Evolutionary conservation across 2,888 invertebrate species (phyloP).

Genomic region (Myathropa florea): DNA sequence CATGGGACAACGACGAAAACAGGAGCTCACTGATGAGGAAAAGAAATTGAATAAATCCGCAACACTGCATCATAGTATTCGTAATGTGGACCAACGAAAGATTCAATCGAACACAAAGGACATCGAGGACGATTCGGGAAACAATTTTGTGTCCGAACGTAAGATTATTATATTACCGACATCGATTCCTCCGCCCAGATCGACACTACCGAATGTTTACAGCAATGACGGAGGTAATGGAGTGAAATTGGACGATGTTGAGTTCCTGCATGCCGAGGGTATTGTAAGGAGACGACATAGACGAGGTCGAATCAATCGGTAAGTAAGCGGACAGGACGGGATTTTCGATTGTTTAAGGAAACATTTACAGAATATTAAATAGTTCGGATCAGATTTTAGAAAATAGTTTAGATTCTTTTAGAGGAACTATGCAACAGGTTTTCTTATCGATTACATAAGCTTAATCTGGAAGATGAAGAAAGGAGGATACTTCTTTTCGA

Average conservation of each 20-base stretch:
- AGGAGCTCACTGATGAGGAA: slow-evolving; percentile 75
- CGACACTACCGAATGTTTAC: slow-evolving; percentile 79
- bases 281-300: slow-evolving; percentile 77
- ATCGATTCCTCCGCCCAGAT: slow-evolving; percentile 77
- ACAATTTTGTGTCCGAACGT: slow-evolving; percentile 80
- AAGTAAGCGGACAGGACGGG: slow-evolving; percentile 43
- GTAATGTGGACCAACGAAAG: slow-evolving; percentile 79
- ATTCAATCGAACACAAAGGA: slow-evolving; percentile 81
- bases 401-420: too few relatives aligned
- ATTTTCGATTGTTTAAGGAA: neutral
- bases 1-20: slow-evolving; percentile 60
- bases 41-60: slow-evolving; percentile 79
- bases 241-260: slow-evolving; percentile 79
- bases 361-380: neutral
- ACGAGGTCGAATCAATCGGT: slow-evolving; percentile 79
- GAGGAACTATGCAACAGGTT: neutral
- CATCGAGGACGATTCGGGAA: slow-evolving; percentile 80
- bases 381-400: too few relatives aligned
- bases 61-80: slow-evolving; percentile 73
- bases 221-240: slow-evolving; percentile 81
- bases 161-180: slow-evolving; percentile 79
- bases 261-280: slow-evolving; percentile 78
- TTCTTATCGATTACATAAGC: neutral
- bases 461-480: too few relatives aligned
- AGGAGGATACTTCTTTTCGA: too few relatives aligned